Conservation (phyloP, 2,113 vertebrate genomes). For the Desmodus rotundus region DNA sequence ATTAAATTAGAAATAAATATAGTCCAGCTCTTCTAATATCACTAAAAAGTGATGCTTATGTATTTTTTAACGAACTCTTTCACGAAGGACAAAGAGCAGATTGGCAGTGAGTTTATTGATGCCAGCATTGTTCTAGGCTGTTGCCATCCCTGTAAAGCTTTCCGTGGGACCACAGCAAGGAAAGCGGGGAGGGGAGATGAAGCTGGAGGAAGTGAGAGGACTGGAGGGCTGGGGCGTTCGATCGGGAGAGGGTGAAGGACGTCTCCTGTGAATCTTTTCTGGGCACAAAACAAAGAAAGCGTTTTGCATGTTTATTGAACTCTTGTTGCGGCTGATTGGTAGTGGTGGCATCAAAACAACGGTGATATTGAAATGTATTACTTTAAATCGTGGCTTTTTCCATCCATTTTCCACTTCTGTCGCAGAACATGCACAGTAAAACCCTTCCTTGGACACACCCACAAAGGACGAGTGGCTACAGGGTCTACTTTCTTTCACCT, state of each 20-base stretch:
- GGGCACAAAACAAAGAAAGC: background rate
- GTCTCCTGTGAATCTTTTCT: background rate
- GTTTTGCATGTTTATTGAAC: background rate
- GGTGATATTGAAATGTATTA: background rate
- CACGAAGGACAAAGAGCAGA: background rate
- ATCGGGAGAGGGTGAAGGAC: background rate
- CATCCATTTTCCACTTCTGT: background rate
- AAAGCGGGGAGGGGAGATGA: background rate
- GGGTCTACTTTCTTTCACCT: background rate
- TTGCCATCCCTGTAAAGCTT: background rate
- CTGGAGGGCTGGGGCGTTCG: background rate
- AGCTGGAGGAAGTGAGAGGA: background rate
- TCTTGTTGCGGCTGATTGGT: background rate
- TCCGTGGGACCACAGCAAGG: background rate
- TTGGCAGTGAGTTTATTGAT: background rate
- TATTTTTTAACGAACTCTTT: background rate
- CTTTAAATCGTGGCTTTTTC: background rate
- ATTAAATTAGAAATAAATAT: background rate
- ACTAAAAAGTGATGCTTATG: background rate
- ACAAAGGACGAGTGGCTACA: rapidly evolving
- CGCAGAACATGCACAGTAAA: background rate
- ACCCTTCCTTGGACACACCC: background rate
- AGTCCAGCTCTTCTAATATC: background rate
- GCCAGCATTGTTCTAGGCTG: background rate
- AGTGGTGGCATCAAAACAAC: background rate